phyloP scores from a whole-genome alignment of 2,797 vertebrate species.

The Psittacula echo region DNA sequence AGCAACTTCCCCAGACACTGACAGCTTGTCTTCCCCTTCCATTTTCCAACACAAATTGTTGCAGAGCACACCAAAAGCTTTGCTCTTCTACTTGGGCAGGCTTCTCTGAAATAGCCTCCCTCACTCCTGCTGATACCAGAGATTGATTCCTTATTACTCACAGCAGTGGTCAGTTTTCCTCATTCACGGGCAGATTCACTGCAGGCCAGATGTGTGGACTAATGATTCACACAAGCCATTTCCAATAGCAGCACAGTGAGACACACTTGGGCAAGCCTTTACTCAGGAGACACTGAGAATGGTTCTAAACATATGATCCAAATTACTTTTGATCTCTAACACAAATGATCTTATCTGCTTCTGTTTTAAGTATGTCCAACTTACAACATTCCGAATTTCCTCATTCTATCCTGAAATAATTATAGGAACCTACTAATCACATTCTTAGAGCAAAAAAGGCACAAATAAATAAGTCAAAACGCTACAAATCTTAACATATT shows the following conservation, averaged over 20 bases:
- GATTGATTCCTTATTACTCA: background rate
- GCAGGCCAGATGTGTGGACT: conserved; percentile 47
- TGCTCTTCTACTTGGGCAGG: background rate
- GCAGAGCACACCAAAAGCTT: background rate
- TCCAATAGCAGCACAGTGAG: background rate
- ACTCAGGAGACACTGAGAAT: conserved; percentile 6
- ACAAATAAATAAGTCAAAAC: background rate
- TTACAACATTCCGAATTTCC: conserved; percentile 11
- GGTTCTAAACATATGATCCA: conserved; percentile 55
- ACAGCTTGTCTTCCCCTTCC: background rate
- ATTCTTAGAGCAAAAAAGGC: background rate
- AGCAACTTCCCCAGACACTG: background rate
- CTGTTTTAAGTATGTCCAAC: conserved; percentile 61
- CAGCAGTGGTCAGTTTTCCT: background rate
- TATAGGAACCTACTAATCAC: conserved; percentile 17
- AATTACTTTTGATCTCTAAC: conserved; percentile 53
- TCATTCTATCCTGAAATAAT: conserved; percentile 48
- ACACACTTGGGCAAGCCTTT: conserved; percentile 21
- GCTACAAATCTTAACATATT: background rate
- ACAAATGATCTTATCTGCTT: conserved; percentile 60
- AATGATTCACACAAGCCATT: background rate
- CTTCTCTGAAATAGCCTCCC: background rate
- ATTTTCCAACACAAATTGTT: background rate
- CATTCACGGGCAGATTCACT: background rate
- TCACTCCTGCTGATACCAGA: background rate